phyloP scores from a whole-genome alignment of 2,113 vertebrate genomes.

The Mugil cephalus region DNA sequence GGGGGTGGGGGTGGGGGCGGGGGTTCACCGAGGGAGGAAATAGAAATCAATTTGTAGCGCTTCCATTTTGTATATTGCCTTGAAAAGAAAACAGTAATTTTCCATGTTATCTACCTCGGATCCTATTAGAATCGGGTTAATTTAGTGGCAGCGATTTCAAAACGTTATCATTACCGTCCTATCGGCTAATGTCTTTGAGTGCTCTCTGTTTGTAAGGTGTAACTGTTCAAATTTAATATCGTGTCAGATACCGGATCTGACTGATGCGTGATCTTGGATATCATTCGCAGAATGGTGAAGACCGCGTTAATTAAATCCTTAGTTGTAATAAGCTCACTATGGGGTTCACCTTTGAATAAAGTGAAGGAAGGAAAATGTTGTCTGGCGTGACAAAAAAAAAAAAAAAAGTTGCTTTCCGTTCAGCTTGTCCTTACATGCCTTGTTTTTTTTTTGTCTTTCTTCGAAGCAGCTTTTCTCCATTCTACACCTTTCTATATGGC shows the following conservation, averaged over 20 bases:
- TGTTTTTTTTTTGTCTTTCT: constrained; percentile 9
- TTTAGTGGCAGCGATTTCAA: constrained; percentile 82
- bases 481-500: neutral
- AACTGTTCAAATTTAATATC: constrained; percentile 76
- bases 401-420: neutral
- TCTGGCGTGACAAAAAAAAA: neutral
- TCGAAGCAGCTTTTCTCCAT: neutral
- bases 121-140: constrained; percentile 87
- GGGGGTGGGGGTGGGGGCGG: constrained; percentile 23
- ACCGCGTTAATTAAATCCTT: constrained; percentile 62
- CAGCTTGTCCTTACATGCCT: constrained; percentile 8
- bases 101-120: constrained; percentile 83
- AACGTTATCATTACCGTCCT: constrained; percentile 71
- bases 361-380: constrained; percentile 10
- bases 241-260: constrained; percentile 65
- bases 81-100: constrained; percentile 87
- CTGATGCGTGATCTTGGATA: constrained; percentile 72
- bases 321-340: constrained; percentile 30
- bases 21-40: constrained; percentile 76
- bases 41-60: constrained; percentile 83
- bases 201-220: constrained; percentile 76
- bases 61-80: constrained; percentile 82
- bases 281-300: constrained; percentile 47
- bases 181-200: constrained; percentile 79
- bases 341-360: constrained; percentile 38